Base-by-base conservation (phyloP, 2,113 vertebrate genomes). In the Mormyrus iriodes region DNA sequence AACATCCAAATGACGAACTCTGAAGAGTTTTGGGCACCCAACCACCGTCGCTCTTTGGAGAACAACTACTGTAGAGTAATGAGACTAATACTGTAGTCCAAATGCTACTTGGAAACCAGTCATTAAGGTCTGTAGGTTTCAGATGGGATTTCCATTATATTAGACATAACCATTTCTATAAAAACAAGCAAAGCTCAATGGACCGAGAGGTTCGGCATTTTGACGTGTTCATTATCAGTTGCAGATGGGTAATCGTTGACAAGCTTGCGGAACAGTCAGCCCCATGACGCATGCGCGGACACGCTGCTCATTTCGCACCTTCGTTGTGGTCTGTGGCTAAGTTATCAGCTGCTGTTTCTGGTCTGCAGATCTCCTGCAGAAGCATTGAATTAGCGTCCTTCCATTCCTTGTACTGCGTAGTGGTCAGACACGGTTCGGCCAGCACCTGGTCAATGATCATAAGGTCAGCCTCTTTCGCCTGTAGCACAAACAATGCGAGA, bases 391-490 rank as follows among this genome's bases (percentile, higher is more conserved):
- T 97, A 83, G 93, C 94, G 87, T 93, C 94, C 88, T 95, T 97
- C 97, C 97, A 98, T 42, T 95, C 92, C 90, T 96, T 94, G 91
- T 96, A 97, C 42, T 96, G 97, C 87, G 91, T 88, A 0, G 95
- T 95, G 0, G 95, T 97, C 92, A 97, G 87, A 69, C 95, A 92
- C 0, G 95, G 94, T 86, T 96, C 95, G 10, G 95, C 95, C 88
- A 98, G 92, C 89, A 97, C 85, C 89, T 97, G 96, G 91, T 97
- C 97, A 86, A 98, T 96, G 90, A 94, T 94, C 48, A 96, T 94
- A 90, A 98, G 90, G 90, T 98, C 97, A 0, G 96, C 96, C 69
- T 97, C 97, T 94, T 97, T 97, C 76, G 96, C 96, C 97, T 98
- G 92, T 87, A 61, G 91, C 73, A 85, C 90, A 86, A 91, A 53